A percentile compares a stretch with the other conserved stretches of the same genome.
phyloP scores from a whole-genome alignment of 1,140 invertebrate species.

The Monomorium pharaonis region DNA sequence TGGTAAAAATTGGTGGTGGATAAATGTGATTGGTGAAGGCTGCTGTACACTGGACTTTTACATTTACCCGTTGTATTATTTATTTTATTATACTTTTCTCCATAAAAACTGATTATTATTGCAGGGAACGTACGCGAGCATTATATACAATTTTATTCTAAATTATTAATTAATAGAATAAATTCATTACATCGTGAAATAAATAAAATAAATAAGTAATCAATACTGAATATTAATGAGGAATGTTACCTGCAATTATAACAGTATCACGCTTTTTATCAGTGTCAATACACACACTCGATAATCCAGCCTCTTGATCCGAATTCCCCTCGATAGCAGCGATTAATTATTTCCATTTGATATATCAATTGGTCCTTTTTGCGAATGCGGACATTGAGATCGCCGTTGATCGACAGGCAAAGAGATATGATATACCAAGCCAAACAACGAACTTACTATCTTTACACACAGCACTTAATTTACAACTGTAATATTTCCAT shows the following conservation, averaged over 20 bases:
- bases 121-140: constrained; percentile 59
- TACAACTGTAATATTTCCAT: constrained; percentile 82
- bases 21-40: constrained; percentile 78
- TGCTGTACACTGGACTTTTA: constrained; percentile 70
- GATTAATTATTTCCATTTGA: constrained; percentile 64
- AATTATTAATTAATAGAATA: background rate
- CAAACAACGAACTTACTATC: constrained; percentile 52
- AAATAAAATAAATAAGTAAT: background rate
- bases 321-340: constrained; percentile 55
- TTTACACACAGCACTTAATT: constrained; percentile 68
- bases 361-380: constrained; percentile 39
- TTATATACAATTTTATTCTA: background rate
- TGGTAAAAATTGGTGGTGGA: constrained; percentile 76
- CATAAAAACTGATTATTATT: constrained; percentile 76
- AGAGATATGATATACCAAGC: constrained; percentile 46
- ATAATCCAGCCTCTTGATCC: constrained; percentile 70
- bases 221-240: background rate
- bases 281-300: constrained; percentile 81
- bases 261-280: constrained; percentile 83
- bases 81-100: constrained; percentile 79
- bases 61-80: constrained; percentile 79
- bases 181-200: background rate
- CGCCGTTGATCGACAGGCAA: constrained; percentile 31
- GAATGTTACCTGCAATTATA: constrained; percentile 75
- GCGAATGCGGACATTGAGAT: constrained; percentile 23